Conservation (phyloP, 2,888 invertebrate species). For the Galerucella pusilla region DNA sequence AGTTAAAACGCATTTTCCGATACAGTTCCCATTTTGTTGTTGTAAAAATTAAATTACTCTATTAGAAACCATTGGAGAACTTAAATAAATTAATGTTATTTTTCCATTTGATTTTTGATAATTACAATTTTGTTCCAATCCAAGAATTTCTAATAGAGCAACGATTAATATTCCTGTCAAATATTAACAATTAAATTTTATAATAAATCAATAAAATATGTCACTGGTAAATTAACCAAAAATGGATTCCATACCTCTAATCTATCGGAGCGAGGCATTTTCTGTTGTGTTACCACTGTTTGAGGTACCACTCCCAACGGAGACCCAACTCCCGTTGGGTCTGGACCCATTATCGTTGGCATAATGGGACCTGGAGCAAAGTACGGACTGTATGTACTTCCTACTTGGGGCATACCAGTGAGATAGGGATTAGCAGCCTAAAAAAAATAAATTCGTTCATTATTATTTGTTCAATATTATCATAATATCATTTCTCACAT, state of each 20-base stretch:
- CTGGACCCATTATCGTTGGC: conserved; percentile 90
- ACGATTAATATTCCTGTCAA: conserved; percentile 11
- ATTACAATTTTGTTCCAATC: background rate
- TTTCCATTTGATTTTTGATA: no score
- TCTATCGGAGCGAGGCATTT: conserved; percentile 94
- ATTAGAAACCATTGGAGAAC: background rate
- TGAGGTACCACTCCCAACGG: conserved; percentile 87
- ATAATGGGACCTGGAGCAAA: conserved; percentile 89
- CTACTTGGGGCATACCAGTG: conserved; percentile 89
- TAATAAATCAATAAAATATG: conserved; percentile 37
- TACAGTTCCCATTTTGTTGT: conserved; percentile 33
- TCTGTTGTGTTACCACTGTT: conserved; percentile 89
- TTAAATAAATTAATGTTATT: background rate
- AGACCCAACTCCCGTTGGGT: conserved; percentile 83
- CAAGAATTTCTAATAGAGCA: background rate
- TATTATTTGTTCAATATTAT: conserved; percentile 9
- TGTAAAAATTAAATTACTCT: conserved; percentile 17
- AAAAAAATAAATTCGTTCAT: conserved; percentile 51
- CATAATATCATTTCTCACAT: conserved; percentile 32
- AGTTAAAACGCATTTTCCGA: conserved; percentile 36
- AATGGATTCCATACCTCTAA: conserved; percentile 83
- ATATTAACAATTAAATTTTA: conserved; percentile 12
- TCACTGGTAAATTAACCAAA: conserved; percentile 35
- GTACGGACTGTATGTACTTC: conserved; percentile 91
- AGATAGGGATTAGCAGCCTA: conserved; percentile 93